Conservation (phyloP, 1,140 invertebrate genomes). For the Calycopis cecrops region DNA sequence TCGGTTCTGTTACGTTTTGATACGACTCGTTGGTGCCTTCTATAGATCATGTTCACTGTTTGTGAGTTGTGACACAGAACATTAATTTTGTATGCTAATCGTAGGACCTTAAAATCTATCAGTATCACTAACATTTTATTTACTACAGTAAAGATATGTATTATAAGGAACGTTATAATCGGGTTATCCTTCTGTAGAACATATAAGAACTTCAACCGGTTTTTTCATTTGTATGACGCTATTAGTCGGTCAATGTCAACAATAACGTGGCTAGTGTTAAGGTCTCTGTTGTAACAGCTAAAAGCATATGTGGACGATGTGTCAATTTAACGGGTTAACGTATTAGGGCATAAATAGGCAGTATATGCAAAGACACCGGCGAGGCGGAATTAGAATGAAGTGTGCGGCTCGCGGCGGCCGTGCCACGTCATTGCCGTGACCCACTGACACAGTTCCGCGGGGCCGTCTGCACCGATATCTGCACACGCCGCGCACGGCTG, state of each 20-base stretch:
- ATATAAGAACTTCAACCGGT: conserved; percentile 9
- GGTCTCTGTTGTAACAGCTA: conserved; percentile 24
- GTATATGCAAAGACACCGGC: conserved; percentile 57
- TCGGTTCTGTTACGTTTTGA: neutral
- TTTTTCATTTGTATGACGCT: conserved; percentile 13
- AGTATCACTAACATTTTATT: too few relatives aligned
- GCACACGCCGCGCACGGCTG: conserved; percentile 62
- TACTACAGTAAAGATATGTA: too few relatives aligned
- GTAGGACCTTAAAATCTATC: too few relatives aligned
- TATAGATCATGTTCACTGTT: neutral
- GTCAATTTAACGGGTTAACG: conserved; percentile 36
- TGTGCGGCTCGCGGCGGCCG: conserved; percentile 63
- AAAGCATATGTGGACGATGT: conserved; percentile 22
- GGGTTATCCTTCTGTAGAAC: conserved; percentile 5
- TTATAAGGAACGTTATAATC: neutral
- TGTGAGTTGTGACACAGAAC: too few relatives aligned
- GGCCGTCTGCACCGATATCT: conserved; percentile 73
- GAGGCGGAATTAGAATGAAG: conserved; percentile 74
- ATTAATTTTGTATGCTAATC: too few relatives aligned
- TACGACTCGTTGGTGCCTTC: neutral
- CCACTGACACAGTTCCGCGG: conserved; percentile 71
- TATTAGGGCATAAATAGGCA: conserved; percentile 50
- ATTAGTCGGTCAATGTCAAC: conserved; percentile 52
- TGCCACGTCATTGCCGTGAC: conserved; percentile 74
- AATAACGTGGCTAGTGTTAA: conserved; percentile 22